phyloP scores from a whole-genome alignment of 2,797 vertebrate species.

The Arctocebus calabarensis region DNA sequence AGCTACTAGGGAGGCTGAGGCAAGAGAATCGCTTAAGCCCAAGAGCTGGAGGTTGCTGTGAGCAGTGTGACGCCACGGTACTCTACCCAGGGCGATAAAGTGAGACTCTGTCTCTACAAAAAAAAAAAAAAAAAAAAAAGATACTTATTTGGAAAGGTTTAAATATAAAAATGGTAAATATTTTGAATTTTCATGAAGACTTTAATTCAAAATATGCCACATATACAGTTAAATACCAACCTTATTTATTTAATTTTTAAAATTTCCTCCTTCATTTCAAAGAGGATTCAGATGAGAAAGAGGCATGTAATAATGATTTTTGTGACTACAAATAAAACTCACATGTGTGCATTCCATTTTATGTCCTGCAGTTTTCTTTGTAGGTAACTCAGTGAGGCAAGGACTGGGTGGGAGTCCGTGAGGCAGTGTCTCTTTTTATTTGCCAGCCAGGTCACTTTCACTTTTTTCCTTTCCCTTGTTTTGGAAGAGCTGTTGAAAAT shows the following conservation, averaged over 20 bases:
- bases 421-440: background rate
- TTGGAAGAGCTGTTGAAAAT: conserved; percentile 43
- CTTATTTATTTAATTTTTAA: conserved; percentile 39
- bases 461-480: background rate
- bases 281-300: background rate
- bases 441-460: background rate
- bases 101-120: too few relatives aligned
- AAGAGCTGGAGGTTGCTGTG: too few relatives aligned
- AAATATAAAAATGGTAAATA: conserved; percentile 10
- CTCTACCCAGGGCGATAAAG: too few relatives aligned
- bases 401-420: background rate
- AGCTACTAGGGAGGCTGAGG: too few relatives aligned
- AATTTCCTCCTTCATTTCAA: conserved; percentile 14
- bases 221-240: background rate
- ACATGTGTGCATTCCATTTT: background rate
- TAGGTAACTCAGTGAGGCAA: background rate
- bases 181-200: conserved; percentile 36
- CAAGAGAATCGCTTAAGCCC: too few relatives aligned
- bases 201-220: conserved; percentile 9
- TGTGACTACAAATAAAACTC: background rate
- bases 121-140: too few relatives aligned
- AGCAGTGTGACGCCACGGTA: too few relatives aligned
- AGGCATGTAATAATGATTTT: conserved; percentile 6
- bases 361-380: background rate
- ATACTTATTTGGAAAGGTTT: conserved; percentile 55